These are phyloP conservation scores for Threskiornis aethiopicus DNA, from an alignment of 2,797 vertebrate species.

Conservation along the genomic window DNA sequence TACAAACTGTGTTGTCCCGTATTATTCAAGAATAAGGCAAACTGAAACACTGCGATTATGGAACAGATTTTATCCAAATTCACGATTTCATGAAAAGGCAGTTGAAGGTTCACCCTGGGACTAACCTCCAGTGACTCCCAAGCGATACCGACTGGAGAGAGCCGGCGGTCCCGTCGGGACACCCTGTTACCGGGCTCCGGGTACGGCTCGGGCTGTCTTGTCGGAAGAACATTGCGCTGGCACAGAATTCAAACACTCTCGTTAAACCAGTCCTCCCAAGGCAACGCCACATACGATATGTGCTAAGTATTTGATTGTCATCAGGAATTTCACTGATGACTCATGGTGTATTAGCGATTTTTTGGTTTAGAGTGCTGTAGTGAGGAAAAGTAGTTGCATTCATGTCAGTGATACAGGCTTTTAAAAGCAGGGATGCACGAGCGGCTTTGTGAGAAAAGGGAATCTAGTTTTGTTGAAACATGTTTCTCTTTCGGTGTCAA, in stretches of 20 bases:
- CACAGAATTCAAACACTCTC: neutral
- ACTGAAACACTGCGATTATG: neutral
- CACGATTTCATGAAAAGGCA: neutral
- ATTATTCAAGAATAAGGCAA: neutral
- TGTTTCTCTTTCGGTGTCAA: neutral
- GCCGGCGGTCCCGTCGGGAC: rapidly evolving
- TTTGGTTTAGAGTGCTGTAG: neutral
- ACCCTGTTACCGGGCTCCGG: neutral
- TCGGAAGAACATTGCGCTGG: neutral
- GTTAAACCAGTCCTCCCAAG: neutral
- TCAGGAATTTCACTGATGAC: neutral
- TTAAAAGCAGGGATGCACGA: neutral
- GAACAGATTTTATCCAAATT: neutral
- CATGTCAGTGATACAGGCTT: neutral
- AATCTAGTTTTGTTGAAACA: neutral
- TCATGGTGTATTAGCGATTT: neutral
- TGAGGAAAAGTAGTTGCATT: neutral
- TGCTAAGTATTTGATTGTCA: neutral
- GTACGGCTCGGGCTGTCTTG: neutral
- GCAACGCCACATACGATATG: rapidly evolving
- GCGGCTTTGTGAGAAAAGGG: neutral
- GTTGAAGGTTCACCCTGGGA: neutral
- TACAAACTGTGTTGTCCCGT: neutral
- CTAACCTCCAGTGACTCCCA: neutral
- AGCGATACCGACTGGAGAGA: neutral